Base-by-base conservation (phyloP, 2,888 invertebrate species). In the Germaria angustata region DNA sequence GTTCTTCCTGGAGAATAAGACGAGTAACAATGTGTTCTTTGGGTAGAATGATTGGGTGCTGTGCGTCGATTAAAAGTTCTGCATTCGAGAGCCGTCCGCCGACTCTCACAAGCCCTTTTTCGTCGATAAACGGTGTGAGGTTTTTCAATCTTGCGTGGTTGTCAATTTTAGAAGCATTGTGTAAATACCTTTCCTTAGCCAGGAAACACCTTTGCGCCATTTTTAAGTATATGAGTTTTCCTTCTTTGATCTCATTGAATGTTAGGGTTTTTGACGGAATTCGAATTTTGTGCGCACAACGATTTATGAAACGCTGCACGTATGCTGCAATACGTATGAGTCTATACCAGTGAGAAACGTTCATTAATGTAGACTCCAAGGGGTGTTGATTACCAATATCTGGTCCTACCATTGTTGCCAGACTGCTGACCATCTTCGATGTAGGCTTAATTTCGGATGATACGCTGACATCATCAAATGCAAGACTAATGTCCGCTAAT, bases 81-180 rank as follows among this genome's bases (percentile, higher is more conserved):
- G 78, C 61, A 11, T 59, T 63, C 24, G 24, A 41, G 32, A 84
- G 69, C 0, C 80, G 71, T 0, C 83, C 80, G 13, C 84, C 79
- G 2, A 77, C 81, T 32, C 81, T 17, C 2, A 83, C 9, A 2
- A 81, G 11, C 2, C 11, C 36, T 3, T 3, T 11, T 3, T 36
- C 28, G 28, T 28, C 28, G 6, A 28, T 28, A 46, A 51, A 81
- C 4, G 80, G 82, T 8, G 72, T 51, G 75, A 13, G 0, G n/a
- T n/a, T 0, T 8, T 3, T 1, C 36, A 17, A n/a, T n/a, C n/a
- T n/a, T n/a, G n/a, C n/a, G n/a, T n/a, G n/a, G n/a, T n/a, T n/a
- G n/a, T n/a, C n/a, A n/a, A n/a, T n/a, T n/a, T n/a, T n/a, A n/a
- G n/a, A n/a, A n/a, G n/a, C n/a, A 3, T 22, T 36, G 1, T 3